These are phyloP conservation scores for Uloborus plumipes DNA, from an alignment of 2,888 invertebrate species.

Conservation along the genomic window DNA sequence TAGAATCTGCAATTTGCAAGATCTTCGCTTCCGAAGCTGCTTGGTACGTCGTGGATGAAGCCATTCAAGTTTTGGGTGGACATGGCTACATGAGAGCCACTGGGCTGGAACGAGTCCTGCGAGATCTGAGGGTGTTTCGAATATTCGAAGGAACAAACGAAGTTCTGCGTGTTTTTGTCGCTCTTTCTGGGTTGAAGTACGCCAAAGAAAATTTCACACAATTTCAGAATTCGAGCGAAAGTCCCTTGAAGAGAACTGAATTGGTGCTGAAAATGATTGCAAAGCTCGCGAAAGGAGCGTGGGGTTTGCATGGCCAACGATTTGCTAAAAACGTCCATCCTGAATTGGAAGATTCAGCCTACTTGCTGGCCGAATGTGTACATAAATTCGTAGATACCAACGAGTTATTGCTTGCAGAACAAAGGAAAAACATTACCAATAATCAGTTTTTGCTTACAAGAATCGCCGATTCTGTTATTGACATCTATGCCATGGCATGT, in stretches of 20 bases:
- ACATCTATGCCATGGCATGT: no score
- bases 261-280: conserved; percentile 89
- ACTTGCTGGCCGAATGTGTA: no score
- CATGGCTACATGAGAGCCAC: conserved; percentile 96
- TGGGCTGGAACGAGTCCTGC: conserved; percentile 90
- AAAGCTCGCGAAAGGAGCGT: conserved; percentile 82
- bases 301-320: conserved; percentile 78
- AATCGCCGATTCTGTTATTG: no score
- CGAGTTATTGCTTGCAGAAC: no score
- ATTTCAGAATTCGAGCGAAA: conserved; percentile 91
- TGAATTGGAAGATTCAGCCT: no score
- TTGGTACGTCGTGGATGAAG: conserved; percentile 96
- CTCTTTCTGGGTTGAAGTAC: conserved; percentile 92
- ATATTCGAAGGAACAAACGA: conserved; percentile 99
- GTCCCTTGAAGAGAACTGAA: conserved; percentile 90
- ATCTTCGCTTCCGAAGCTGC: conserved; percentile 95
- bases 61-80: conserved; percentile 96
- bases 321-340: no score
- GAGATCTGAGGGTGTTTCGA: conserved; percentile 96
- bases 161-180: conserved; percentile 93
- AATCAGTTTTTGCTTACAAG: no score
- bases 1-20: conserved; percentile 98
- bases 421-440: no score
- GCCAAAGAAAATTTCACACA: conserved; percentile 93
- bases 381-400: no score